phyloP scores from a whole-genome alignment of 2,113 vertebrate species.

The Rhinichthys klamathensis region DNA sequence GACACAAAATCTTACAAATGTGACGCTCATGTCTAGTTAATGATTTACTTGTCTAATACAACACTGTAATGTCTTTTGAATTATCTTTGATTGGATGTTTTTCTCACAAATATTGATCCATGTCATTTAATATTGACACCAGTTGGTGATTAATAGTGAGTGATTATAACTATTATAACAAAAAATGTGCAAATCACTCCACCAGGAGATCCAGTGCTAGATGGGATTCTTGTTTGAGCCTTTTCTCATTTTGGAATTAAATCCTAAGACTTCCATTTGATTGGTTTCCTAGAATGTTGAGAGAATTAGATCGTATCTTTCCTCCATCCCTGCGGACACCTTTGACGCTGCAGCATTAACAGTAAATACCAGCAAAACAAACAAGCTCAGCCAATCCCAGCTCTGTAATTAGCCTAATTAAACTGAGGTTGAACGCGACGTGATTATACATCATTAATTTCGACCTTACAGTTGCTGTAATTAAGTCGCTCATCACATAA shows the following conservation, averaged over 20 bases:
- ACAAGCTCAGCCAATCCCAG: constrained; percentile 42
- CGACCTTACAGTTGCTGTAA: constrained; percentile 47
- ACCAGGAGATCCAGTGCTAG: not conserved
- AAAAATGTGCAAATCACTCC: not conserved
- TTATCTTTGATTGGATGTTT: not conserved
- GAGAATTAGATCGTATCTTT: not conserved
- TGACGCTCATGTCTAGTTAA: no score
- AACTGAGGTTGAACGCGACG: constrained; percentile 32
- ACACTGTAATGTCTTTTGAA: not conserved
- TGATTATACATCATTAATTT: constrained; percentile 57
- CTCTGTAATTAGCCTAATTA: constrained; percentile 51
- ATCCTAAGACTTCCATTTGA: constrained; percentile 17
- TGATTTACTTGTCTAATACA: not conserved
- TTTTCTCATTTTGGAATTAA: constrained; percentile 3
- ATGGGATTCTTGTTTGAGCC: not conserved
- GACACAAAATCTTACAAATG: not conserved
- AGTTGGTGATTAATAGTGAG: not conserved
- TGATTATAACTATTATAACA: not conserved
- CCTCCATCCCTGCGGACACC: constrained; percentile 17
- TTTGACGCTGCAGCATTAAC: constrained; percentile 44
- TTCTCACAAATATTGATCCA: not conserved
- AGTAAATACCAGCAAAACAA: constrained; percentile 57
- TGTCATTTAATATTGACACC: not conserved
- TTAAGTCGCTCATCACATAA: constrained; percentile 43
- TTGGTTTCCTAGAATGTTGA: not conserved